Evolutionary conservation across 2,888 invertebrate species (phyloP).

Genomic region (Ormia ochracea): DNA sequence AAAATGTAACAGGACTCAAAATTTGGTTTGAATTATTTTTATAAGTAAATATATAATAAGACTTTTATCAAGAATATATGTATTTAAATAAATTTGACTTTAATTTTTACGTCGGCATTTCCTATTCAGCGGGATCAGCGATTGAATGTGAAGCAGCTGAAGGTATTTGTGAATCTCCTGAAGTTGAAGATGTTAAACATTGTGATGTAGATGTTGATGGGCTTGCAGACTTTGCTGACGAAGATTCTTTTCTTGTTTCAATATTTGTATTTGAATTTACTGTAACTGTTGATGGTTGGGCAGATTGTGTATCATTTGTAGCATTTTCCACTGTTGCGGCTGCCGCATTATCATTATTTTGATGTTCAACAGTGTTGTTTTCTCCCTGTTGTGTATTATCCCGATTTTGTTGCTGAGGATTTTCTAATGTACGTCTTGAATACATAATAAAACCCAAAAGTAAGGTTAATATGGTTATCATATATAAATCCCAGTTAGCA

Average conservation of each 20-base stretch:
- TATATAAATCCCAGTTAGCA: conserved; percentile 95
- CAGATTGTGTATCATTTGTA: neutral
- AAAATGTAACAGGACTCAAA: neutral
- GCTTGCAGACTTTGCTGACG: neutral
- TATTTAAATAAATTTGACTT: no score
- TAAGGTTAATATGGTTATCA: conserved; percentile 88
- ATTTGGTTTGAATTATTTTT: neutral
- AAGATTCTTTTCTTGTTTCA: conserved; percentile 13
- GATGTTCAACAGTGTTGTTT: conserved; percentile 47
- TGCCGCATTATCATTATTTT: conserved; percentile 49
- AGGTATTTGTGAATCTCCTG: conserved; percentile 50
- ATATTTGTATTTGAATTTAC: conserved; percentile 14
- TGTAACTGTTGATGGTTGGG: conserved; percentile 27
- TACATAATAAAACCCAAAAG: conserved; percentile 90
- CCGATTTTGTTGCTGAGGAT: conserved; percentile 61
- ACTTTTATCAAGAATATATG: no score
- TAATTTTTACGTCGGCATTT: conserved; percentile 63
- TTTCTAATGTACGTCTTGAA: conserved; percentile 81
- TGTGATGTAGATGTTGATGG: conserved; percentile 15
- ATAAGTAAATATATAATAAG: no score
- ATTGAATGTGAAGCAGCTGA: conserved; percentile 63
- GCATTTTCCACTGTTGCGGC: neutral
- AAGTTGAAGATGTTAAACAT: conserved; percentile 44
- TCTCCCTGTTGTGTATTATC: conserved; percentile 49
- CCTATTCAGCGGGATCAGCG: conserved; percentile 71